Percentiles rank a stretch among this genome's conserved stretches.
These are phyloP conservation scores for Oostethus manadensis DNA, from an alignment of 2,113 vertebrate genomes.

Conservation along the genomic window DNA sequence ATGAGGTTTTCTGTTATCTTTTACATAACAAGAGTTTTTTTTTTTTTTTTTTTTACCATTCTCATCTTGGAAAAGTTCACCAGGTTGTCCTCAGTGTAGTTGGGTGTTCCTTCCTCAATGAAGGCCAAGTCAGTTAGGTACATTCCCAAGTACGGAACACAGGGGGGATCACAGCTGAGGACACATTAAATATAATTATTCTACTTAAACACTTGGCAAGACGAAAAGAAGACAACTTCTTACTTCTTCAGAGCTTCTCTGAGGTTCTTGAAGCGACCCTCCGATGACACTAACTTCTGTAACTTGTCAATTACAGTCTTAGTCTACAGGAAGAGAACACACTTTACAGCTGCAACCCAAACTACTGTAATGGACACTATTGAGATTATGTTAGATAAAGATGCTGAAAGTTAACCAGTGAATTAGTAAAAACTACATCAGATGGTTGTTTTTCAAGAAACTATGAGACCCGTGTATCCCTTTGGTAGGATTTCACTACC, in stretches of 20 bases:
- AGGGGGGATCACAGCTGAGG: slow-evolving; percentile 91
- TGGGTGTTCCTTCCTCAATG: slow-evolving; percentile 96
- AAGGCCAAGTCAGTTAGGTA: slow-evolving; percentile 97
- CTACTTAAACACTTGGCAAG: not conserved
- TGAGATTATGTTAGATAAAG: too few species aligned
- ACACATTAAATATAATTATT: not conserved
- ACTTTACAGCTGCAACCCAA: not conserved
- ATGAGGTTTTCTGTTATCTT: not conserved
- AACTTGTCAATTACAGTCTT: slow-evolving; percentile 95
- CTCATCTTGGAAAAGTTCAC: slow-evolving; percentile 99
- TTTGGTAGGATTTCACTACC: slow-evolving; percentile 58
- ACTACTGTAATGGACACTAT: not conserved
- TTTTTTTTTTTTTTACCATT: slow-evolving; percentile 65
- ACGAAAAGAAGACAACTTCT: slow-evolving; percentile 28
- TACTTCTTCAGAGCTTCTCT: slow-evolving; percentile 96
- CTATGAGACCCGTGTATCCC: not conserved
- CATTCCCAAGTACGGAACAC: slow-evolving; percentile 98
- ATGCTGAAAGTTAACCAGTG: too few species aligned
- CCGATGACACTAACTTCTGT: slow-evolving; percentile 94
- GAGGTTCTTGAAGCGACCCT: slow-evolving; percentile 96
- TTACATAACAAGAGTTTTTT: not conserved
- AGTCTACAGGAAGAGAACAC: slow-evolving; percentile 74
- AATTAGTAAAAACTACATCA: not conserved
- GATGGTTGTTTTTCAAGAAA: not conserved
- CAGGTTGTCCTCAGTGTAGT: slow-evolving; percentile 93